Percentiles rank a stretch among this genome's conserved stretches.
Evolutionary conservation across 2,888 invertebrate species (phyloP).

Genomic region (Eristalis tenax): DNA sequence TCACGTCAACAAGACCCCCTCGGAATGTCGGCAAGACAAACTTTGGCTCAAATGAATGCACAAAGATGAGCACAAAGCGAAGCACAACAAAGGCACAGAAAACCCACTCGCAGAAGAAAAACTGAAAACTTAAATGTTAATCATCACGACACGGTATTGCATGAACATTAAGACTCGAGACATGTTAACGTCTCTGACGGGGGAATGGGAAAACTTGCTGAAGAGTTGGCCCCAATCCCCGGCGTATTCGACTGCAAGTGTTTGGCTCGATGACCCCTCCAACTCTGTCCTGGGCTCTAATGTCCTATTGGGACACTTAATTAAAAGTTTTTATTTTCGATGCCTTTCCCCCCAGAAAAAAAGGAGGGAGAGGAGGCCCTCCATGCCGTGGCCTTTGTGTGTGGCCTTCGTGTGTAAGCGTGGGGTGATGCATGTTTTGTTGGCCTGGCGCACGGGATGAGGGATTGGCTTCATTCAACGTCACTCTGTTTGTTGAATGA

Average conservation of each 20-base stretch:
- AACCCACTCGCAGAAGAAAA: conserved; percentile 2
- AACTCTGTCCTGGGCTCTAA: conserved; percentile 57
- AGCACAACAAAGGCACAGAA: neutral
- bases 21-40: conserved; percentile 42
- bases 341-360: neutral
- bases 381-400: neutral
- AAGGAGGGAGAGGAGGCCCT: neutral
- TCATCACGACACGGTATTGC: conserved; percentile 66
- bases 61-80: conserved; percentile 47
- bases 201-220: conserved; percentile 18
- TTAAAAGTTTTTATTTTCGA: conserved; percentile 54
- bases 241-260: conserved; percentile 41
- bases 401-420: conserved; percentile 32
- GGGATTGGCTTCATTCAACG: conserved; percentile 38
- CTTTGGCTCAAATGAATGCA: conserved; percentile 39
- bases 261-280: conserved; percentile 68
- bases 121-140: conserved; percentile 63
- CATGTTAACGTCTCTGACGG: conserved; percentile 34
- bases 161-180: conserved; percentile 41
- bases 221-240: conserved; percentile 14
- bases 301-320: conserved; percentile 71
- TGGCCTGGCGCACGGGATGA: conserved; percentile 27
- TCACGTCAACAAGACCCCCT: conserved; percentile 2
- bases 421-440: conserved; percentile 60
- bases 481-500: conserved; percentile 67